phyloP scores from a whole-genome alignment of 1,140 invertebrate genomes.

The Ceratitis capitata region DNA sequence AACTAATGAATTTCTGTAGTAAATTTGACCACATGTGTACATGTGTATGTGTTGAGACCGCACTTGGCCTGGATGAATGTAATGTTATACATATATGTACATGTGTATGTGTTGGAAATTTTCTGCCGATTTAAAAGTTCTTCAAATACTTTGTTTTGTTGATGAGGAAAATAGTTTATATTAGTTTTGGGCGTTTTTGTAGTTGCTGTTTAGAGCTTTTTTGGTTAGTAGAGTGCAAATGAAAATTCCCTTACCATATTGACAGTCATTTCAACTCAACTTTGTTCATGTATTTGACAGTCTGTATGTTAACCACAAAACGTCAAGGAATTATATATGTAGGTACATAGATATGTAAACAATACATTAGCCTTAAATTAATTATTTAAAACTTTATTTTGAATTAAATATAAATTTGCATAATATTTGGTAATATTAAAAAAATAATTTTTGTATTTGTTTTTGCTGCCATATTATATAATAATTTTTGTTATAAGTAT shows the following conservation, averaged over 20 bases:
- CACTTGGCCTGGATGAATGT: background rate
- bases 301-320: too few relatives aligned
- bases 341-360: too few relatives aligned
- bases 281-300: too few relatives aligned
- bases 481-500: too few relatives aligned
- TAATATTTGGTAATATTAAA: too few relatives aligned
- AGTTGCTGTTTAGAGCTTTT: background rate
- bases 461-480: too few relatives aligned
- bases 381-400: too few relatives aligned
- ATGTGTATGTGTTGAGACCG: background rate
- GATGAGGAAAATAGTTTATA: background rate
- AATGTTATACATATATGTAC: background rate
- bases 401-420: too few relatives aligned
- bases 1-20: background rate
- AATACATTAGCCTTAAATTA: too few relatives aligned
- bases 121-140: conserved; percentile 1
- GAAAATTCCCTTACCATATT: background rate
- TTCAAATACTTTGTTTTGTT: background rate
- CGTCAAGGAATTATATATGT: too few relatives aligned
- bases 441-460: too few relatives aligned
- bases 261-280: too few relatives aligned
- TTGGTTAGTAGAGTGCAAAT: background rate
- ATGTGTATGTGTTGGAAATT: background rate
- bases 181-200: background rate
- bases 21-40: background rate